Evolutionary conservation across 2,797 vertebrate genomes (phyloP), one percentile per base, ranked within the genome.

Genomic region (Buphagus erythrorhynchus): DNA sequence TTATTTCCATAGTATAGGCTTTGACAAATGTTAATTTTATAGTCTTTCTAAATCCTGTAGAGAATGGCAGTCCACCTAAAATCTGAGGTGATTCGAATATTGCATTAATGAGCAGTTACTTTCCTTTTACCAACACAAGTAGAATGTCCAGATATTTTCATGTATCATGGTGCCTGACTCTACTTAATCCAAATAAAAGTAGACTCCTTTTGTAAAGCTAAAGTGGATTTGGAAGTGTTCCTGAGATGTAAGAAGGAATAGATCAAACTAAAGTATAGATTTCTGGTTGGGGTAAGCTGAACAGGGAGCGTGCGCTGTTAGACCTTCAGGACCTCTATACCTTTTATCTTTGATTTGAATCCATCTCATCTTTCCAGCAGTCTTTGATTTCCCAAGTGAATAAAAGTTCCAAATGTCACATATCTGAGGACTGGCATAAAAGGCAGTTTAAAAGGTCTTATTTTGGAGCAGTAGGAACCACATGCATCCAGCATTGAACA

Each of bases 301-400:
- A 81, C 18, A 25, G 59, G 52, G 40, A 72, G 26, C 66, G 59
- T 88, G 58, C 58, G 57, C 76, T 91, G 61, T 69, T 43, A 91
- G 92, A 90, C 92, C 93, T 96, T 66, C 58, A 55, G 68, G 87
- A 93, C 87, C 76, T 91, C 87, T 94, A 76, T 84, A 86, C 66
- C 76, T 94, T 95, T 95, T 91, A 91, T 86, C 89, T 90, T 80
- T 90, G 38, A 75, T 94, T 94, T 86, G 46, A 92, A 92, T 94
- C 75, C 52, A 68, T 94, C 91, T 94, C 28, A 18, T 92, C 89
- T 91, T 92, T 93, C 88, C 45, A 75, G 66, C 81, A 80, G 89
- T 25, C 93, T 96, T 95, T 94, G 87, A 94, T 96, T 96, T 95
- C 87, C 82, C 93, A 90, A 61, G 82, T 63, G 95, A 96, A 94